Evolutionary conservation across 2,888 invertebrate species (phyloP).

Genomic region (Agonopterix subpropinquella): DNA sequence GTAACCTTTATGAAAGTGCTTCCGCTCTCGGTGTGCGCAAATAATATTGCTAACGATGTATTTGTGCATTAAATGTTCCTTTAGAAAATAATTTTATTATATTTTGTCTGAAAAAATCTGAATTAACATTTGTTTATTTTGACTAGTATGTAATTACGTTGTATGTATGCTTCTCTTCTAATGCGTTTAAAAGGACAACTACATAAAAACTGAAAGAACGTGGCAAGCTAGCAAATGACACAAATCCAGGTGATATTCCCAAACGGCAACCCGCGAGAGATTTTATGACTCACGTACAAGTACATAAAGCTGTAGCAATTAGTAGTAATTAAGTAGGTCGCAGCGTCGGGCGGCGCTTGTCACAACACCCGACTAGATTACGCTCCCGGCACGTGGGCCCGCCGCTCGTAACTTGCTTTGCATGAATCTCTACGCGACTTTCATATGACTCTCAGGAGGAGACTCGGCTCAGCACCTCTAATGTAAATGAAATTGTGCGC

Average conservation of each 20-base stretch:
- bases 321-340: conserved; percentile 68
- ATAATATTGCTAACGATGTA: conserved; percentile 56
- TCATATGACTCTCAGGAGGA: conserved; percentile 62
- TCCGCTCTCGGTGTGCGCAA: conserved; percentile 35
- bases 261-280: conserved; percentile 49
- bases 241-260: conserved; percentile 15
- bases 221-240: too few species aligned
- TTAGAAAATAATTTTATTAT: conserved; percentile 47
- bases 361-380: conserved; percentile 57
- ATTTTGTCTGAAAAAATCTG: too few species aligned
- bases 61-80: conserved; percentile 32
- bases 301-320: conserved; percentile 60
- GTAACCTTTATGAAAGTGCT: conserved; percentile 45
- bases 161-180: too few species aligned
- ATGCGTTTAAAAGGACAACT: too few species aligned
- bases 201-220: too few species aligned
- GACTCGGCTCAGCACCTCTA: conserved; percentile 62
- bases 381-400: conserved; percentile 49
- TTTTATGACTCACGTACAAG: conserved; percentile 59
- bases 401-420: conserved; percentile 63
- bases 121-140: too few species aligned
- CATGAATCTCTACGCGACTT: conserved; percentile 68
- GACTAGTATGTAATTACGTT: too few species aligned
- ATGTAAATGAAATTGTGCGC: conserved; percentile 74
- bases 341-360: conserved; percentile 36